A percentile compares a stretch with the other conserved stretches of the same genome.
Evolutionary conservation across 2,888 invertebrate species (phyloP).

Genomic region (Watsonalla binaria): DNA sequence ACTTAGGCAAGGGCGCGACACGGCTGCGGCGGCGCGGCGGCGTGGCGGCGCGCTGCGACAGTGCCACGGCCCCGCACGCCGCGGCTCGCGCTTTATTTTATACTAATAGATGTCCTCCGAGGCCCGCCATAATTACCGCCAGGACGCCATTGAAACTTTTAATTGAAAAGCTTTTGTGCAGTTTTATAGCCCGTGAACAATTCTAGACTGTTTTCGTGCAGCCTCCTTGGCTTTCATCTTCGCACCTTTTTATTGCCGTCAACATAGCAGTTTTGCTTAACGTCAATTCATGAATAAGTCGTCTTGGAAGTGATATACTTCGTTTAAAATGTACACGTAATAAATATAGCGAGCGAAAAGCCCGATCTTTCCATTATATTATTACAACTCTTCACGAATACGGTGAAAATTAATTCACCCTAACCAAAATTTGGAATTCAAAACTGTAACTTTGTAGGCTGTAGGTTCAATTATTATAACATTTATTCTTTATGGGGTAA

Average conservation of each 20-base stretch:
- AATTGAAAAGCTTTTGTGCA: constrained; percentile 76
- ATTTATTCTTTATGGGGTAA: constrained; percentile 76
- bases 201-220: constrained; percentile 55
- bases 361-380: constrained; percentile 47
- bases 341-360: constrained; percentile 23
- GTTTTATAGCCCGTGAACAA: constrained; percentile 69
- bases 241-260: constrained; percentile 33
- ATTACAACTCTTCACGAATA: constrained; percentile 50
- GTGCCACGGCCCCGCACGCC: constrained; percentile 7
- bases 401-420: constrained; percentile 68
- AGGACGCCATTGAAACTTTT: constrained; percentile 72
- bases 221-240: constrained; percentile 39
- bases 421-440: constrained; percentile 58
- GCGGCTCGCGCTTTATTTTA: constrained; percentile 64
- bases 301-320: too few species aligned
- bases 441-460: constrained; percentile 68
- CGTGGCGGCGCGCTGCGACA: constrained; percentile 19
- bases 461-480: constrained; percentile 74
- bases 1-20: constrained; percentile 58
- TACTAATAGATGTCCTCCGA: constrained; percentile 66
- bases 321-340: constrained; percentile 29
- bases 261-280: constrained; percentile 1
- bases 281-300: too few species aligned
- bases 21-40: constrained; percentile 33
- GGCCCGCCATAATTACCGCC: constrained; percentile 66